phyloP scores from a whole-genome alignment of 2,888 invertebrate genomes.

The Tromatobia lineatoria region DNA sequence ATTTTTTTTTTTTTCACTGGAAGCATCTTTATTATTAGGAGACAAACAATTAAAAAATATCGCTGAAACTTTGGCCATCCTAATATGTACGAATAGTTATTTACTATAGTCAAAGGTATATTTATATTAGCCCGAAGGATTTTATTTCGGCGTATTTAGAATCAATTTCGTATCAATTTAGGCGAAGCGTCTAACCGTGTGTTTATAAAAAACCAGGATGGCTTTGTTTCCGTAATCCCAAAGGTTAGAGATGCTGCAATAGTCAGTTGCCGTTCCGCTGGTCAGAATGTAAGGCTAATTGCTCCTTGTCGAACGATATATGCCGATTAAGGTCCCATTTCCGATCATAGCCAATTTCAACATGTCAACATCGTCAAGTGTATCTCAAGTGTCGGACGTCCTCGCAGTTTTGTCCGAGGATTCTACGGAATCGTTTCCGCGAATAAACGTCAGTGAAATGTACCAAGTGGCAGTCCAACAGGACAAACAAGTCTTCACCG shows the following conservation, averaged over 20 bases:
- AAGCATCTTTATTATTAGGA: too few species aligned
- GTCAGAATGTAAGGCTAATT: neutral
- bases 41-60: too few species aligned
- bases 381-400: constrained; percentile 45
- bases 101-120: too few species aligned
- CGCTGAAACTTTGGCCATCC: too few species aligned
- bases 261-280: neutral
- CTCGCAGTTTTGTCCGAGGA: constrained; percentile 38
- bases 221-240: neutral
- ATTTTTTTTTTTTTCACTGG: too few species aligned
- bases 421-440: constrained; percentile 1
- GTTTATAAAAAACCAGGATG: neutral
- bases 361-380: constrained; percentile 27
- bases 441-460: neutral
- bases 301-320: neutral
- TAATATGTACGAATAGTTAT: too few species aligned
- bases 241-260: too few species aligned
- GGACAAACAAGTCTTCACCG: constrained; percentile 65
- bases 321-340: neutral
- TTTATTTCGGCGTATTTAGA: too few species aligned
- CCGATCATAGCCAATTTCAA: too few species aligned
- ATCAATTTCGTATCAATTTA: neutral
- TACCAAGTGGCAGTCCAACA: constrained; percentile 2
- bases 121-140: neutral
- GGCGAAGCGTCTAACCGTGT: neutral